Evolutionary conservation across 2,113 vertebrate genomes (phyloP).

Genomic region (Pampusana beccarii): DNA sequence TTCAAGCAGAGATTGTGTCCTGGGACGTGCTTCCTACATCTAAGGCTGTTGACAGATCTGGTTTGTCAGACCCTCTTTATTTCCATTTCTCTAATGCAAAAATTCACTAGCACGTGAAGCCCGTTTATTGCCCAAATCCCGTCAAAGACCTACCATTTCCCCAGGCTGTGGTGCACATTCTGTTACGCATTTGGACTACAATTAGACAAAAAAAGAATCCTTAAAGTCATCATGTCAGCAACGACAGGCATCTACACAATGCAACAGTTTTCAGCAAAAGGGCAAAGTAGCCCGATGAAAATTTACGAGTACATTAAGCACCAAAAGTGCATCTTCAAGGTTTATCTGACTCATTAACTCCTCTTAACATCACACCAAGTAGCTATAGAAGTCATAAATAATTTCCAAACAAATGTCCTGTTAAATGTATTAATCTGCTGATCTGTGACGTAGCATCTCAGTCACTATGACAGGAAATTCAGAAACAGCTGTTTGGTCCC

Average conservation of each 20-base stretch:
- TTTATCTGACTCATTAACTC: neutral
- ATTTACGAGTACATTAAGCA: neutral
- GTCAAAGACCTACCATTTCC: neutral
- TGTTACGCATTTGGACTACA: constrained; percentile 41
- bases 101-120: constrained; percentile 22
- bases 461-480: neutral
- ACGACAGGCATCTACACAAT: neutral
- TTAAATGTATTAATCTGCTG: neutral
- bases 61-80: neutral
- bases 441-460: neutral
- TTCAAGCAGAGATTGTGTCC: neutral
- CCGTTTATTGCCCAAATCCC: neutral
- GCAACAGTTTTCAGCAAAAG: neutral
- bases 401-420: neutral
- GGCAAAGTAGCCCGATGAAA: neutral
- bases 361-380: neutral
- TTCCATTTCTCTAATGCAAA: constrained; percentile 52
- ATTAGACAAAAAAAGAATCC: constrained; percentile 47
- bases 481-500: neutral
- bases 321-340: neutral
- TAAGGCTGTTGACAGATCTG: constrained; percentile 18
- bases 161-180: constrained; percentile 40
- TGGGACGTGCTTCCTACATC: constrained; percentile 41
- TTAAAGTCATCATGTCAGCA: constrained; percentile 46
- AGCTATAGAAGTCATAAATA: neutral